Base-by-base conservation (phyloP, 2,888 invertebrate genomes). In the Tupiocoris notatus region DNA sequence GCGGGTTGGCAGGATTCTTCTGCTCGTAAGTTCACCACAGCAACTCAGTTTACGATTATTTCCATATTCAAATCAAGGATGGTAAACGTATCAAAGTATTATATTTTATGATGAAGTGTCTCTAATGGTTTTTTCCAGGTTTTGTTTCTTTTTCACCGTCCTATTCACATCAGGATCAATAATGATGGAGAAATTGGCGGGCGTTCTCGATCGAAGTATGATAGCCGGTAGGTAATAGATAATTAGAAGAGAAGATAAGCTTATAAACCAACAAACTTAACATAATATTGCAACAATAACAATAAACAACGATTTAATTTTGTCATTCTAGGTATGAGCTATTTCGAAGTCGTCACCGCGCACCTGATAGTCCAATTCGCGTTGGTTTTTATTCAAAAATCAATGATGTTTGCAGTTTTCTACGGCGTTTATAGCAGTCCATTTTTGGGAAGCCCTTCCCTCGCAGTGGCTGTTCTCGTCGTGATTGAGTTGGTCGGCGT, bases 151-250 rank as follows among this genome's bases (percentile, higher is more conserved):
- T 75, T 80, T 82, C 17, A 81, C 82, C 1, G 78, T 82, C 78
- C 81, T 81, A 17, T 82, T 82, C 54, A 82, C 82, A 0, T 81
- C 81, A 18, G 82, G 82, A 39, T 81, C 82, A n/a, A 80, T 82
- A 20, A 78, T 82, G 74, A 81, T 81, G 80, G 82, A 82, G 68
- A 82, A 82, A 77, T 78, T 80, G 67, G 80, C 79, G 20, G 82
- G 82, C 1, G 66, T 81, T 9, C 76, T 82, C 59, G 82, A 82
- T 25, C 73, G 82, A 70, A 81, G 81, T 77, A 79, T 82, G 62
- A 81, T 81, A 7, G 81, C 82, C 62, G 82, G 82, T 82, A 79
- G 65, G n/a, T n/a, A n/a, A n/a, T n/a, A n/a, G n/a, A n/a, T n/a
- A n/a, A n/a, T n/a, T n/a, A n/a, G n/a, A n/a, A n/a, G n/a, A n/a